These are phyloP conservation scores for Limenitis camilla DNA, from an alignment of 2,888 invertebrate species.

Conservation along the genomic window DNA sequence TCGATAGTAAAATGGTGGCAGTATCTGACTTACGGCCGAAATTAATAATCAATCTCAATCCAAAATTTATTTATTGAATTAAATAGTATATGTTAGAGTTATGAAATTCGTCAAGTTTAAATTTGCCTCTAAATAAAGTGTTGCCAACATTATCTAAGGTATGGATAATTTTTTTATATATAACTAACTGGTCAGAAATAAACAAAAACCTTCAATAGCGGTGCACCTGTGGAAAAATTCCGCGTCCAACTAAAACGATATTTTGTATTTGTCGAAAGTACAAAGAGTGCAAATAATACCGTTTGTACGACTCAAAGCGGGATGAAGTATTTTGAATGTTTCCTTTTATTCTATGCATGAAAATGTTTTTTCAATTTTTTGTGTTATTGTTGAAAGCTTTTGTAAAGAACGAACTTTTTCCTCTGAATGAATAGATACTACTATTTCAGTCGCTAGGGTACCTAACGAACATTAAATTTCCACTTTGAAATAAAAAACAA, in stretches of 20 bases:
- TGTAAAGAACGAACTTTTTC: neutral
- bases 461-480: too few relatives aligned
- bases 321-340: slow-evolving; percentile 18
- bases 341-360: slow-evolving; percentile 2
- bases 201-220: neutral
- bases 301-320: slow-evolving; percentile 28
- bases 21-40: too few relatives aligned
- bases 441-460: too few relatives aligned
- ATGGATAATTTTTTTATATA: neutral
- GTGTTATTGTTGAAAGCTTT: neutral
- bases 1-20: too few relatives aligned
- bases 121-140: too few relatives aligned
- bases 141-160: too few relatives aligned
- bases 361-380: slow-evolving; percentile 1
- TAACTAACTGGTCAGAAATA: neutral
- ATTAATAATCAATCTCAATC: too few relatives aligned
- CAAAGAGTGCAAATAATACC: slow-evolving; percentile 27
- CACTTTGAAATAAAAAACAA: too few relatives aligned
- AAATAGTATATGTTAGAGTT: too few relatives aligned
- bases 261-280: slow-evolving; percentile 30
- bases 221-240: slow-evolving; percentile 12
- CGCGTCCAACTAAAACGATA: slow-evolving; percentile 23
- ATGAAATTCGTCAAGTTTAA: too few relatives aligned
- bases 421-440: too few relatives aligned
- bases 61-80: too few relatives aligned